phyloP scores from a whole-genome alignment of 2,113 vertebrate species.

The Aegithalos caudatus region DNA sequence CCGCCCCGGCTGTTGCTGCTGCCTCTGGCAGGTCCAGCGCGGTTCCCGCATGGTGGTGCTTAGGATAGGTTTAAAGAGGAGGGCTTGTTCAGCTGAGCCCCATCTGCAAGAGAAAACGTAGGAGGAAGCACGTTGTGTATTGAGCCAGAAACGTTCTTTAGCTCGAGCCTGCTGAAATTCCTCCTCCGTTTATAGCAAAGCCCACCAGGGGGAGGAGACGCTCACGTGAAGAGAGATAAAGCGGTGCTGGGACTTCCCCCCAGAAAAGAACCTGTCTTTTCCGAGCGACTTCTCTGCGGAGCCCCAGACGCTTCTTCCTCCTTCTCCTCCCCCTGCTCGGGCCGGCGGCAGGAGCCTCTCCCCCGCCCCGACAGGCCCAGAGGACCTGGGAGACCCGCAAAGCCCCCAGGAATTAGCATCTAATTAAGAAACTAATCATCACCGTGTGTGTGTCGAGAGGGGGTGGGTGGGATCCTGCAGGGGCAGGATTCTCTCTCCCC shows the following conservation, averaged over 20 bases:
- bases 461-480: neutral
- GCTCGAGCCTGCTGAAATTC: neutral
- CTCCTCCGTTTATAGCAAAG: neutral
- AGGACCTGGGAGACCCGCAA: neutral
- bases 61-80: neutral
- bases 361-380: neutral
- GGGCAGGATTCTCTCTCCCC: neutral
- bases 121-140: neutral
- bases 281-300: neutral
- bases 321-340: neutral
- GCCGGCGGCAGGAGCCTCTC: neutral
- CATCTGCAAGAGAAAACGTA: neutral
- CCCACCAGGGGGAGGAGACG: neutral
- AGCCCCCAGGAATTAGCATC: neutral
- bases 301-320: neutral
- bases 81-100: neutral
- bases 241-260: neutral
- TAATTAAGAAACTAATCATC: no score
- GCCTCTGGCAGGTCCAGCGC: neutral
- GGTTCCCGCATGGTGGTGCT: neutral
- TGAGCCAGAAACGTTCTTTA: neutral
- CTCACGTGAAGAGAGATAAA: neutral
- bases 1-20: neutral
- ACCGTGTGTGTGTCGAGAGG: no score
- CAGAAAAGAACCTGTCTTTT: rapidly evolving